Evolutionary conservation across 2,113 vertebrate species (phyloP).

Genomic region (Amblyopsis rosae): DNA sequence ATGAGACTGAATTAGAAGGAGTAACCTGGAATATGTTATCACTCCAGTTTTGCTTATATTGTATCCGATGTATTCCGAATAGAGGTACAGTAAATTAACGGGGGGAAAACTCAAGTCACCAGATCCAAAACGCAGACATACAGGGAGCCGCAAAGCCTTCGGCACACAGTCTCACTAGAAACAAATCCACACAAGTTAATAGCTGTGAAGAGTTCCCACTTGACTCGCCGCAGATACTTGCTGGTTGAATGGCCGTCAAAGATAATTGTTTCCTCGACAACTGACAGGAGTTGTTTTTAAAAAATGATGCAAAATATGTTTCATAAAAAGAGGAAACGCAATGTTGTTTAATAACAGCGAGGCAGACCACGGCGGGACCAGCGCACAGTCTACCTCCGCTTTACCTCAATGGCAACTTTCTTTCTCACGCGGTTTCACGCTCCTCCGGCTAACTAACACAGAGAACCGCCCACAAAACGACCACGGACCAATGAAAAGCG

Average conservation of each 20-base stretch:
- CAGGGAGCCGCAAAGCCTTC: conserved; percentile 32
- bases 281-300: neutral
- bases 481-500: conserved; percentile 39
- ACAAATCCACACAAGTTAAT: conserved; percentile 68
- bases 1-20: conserved; percentile 40
- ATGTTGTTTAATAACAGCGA: conserved; percentile 57
- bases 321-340: conserved; percentile 22
- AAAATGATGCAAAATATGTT: conserved; percentile 15
- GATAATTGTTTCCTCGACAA: conserved; percentile 46
- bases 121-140: conserved; percentile 2
- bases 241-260: conserved; percentile 42
- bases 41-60: conserved; percentile 13
- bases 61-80: conserved; percentile 51
- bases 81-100: conserved; percentile 9
- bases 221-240: conserved; percentile 55
- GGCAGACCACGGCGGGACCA: conserved; percentile 33
- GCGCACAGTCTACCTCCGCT: conserved; percentile 42
- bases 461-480: conserved; percentile 46
- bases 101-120: conserved; percentile 8
- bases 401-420: conserved; percentile 75
- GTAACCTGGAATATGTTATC: conserved; percentile 10
- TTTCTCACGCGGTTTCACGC: conserved; percentile 80
- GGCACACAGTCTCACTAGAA: conserved; percentile 30
- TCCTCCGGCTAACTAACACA: conserved; percentile 60
- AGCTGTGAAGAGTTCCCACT: conserved; percentile 64